Evolutionary conservation across 2,113 vertebrate species (phyloP).

Genomic region (Mesembrinibis cayennensis): DNA sequence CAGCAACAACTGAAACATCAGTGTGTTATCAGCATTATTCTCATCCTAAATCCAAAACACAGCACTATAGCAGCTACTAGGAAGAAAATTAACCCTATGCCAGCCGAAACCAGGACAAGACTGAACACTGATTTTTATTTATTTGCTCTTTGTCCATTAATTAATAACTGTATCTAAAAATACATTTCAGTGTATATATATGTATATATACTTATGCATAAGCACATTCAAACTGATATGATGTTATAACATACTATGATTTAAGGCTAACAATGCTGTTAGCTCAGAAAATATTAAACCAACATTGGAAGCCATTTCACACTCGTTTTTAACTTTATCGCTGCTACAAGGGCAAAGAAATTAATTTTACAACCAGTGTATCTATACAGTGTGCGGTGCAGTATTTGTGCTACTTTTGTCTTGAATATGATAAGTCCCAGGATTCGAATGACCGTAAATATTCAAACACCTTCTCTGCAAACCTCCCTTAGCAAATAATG

Average conservation of each 20-base stretch:
- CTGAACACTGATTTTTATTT: neutral
- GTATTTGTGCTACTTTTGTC: neutral
- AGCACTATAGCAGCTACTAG: too few species aligned
- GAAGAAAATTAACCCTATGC: too few species aligned
- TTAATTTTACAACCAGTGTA: neutral
- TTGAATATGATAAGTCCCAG: neutral
- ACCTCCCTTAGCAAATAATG: neutral
- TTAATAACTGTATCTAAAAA: neutral
- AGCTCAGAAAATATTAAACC: neutral
- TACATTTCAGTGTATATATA: neutral
- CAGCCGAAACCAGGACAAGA: neutral
- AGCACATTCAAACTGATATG: neutral
- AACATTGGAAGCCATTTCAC: neutral
- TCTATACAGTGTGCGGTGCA: neutral
- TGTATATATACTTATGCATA: neutral
- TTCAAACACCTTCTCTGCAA: neutral
- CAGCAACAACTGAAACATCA: too few species aligned
- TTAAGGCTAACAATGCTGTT: neutral
- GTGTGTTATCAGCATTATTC: too few species aligned
- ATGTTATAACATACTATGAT: neutral
- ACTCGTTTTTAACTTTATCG: neutral
- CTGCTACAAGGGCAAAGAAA: neutral
- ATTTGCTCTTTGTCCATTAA: neutral
- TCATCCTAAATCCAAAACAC: too few species aligned
- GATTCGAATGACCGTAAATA: neutral